Conservation (phyloP, 2,888 invertebrate species). For the Mythimna loreyi region DNA sequence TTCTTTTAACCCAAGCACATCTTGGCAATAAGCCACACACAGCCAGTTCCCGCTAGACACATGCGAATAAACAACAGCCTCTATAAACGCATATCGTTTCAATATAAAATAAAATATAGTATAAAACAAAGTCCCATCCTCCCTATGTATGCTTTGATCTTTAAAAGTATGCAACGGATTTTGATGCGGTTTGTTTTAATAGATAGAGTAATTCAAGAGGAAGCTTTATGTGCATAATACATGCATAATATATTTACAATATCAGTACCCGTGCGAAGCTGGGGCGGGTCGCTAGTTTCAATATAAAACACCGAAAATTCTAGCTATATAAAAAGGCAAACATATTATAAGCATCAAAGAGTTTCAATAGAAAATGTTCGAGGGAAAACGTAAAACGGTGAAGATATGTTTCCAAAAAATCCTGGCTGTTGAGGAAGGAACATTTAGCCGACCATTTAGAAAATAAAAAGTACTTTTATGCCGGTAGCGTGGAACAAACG, state of each 20-base stretch:
- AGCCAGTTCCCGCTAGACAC: slow-evolving; percentile 18
- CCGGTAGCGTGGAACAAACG: slow-evolving; percentile 66
- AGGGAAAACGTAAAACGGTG: slow-evolving; percentile 37
- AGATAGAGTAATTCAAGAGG: too few species aligned
- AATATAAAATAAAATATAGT: too few species aligned
- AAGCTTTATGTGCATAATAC: too few species aligned
- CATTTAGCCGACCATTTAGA: slow-evolving; percentile 67
- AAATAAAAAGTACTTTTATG: slow-evolving; percentile 70
- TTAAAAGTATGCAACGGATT: too few species aligned
- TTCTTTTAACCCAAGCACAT: slow-evolving; percentile 39
- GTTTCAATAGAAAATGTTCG: slow-evolving; percentile 56
- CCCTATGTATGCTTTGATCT: too few species aligned
- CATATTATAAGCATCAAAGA: slow-evolving; percentile 48
- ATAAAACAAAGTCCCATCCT: too few species aligned
- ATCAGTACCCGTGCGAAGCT: too few species aligned
- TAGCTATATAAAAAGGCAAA: slow-evolving; percentile 39
- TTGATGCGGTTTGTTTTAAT: too few species aligned
- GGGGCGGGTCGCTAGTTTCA: too few species aligned
- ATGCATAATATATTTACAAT: too few species aligned
- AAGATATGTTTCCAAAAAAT: slow-evolving; percentile 56
- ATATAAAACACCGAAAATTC: slow-evolving; percentile 24
- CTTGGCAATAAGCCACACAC: slow-evolving; percentile 39
- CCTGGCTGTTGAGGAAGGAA: slow-evolving; percentile 51
- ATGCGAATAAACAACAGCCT: slow-evolving; percentile 17
- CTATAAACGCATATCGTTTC: slow-evolving; percentile 12